Conservation (phyloP, 2,113 vertebrate genomes). For the Neolamprologus devosi region DNA sequence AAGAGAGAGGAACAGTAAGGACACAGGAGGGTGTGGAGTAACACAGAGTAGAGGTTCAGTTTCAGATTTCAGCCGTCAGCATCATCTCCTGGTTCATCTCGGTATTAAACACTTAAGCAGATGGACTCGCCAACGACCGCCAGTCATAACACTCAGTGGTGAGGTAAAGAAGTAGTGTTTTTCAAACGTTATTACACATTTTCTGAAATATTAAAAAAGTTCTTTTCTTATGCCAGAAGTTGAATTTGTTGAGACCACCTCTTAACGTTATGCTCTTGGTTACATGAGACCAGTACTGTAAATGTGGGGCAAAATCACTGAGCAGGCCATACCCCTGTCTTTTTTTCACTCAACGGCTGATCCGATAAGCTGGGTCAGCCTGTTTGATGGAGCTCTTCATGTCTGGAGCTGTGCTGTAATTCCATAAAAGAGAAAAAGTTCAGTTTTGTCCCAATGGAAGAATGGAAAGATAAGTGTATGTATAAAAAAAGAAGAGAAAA, state of each 20-base stretch:
- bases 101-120: slow-evolving; percentile 49
- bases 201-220: slow-evolving; percentile 8
- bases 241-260: background rate
- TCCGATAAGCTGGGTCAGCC: slow-evolving; percentile 10
- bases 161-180: background rate
- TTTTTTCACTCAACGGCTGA: background rate
- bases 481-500: background rate
- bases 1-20: slow-evolving; percentile 1
- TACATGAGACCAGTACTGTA: background rate
- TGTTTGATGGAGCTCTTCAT: background rate
- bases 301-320: background rate
- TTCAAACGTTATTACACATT: slow-evolving; percentile 6
- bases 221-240: background rate
- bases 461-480: background rate
- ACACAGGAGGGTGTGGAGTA: background rate
- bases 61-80: slow-evolving; percentile 14
- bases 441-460: background rate
- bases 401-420: background rate
- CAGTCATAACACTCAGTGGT: slow-evolving; percentile 10
- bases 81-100: slow-evolving; percentile 12
- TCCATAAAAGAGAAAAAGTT: slow-evolving; percentile 10
- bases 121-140: slow-evolving; percentile 13
- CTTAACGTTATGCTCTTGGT: background rate
- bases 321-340: background rate
- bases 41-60: background rate